phyloP scores from a whole-genome alignment of 2,888 invertebrate species.

The Ornithoptera priamus region DNA sequence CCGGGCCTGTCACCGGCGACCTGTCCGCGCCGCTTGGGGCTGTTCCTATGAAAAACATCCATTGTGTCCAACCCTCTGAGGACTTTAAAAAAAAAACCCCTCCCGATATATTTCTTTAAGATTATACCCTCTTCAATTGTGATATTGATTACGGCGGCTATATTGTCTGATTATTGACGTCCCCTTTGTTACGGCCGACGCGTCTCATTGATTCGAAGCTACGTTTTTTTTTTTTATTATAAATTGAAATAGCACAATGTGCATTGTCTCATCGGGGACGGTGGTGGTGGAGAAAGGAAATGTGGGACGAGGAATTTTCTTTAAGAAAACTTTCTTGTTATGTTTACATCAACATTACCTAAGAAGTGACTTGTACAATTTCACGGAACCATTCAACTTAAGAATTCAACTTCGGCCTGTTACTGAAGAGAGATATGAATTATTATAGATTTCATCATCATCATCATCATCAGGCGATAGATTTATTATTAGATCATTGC shows the following conservation, averaged over 20 bases:
- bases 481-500: too few relatives aligned
- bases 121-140: constrained; percentile 47
- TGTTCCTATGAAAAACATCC: constrained; percentile 52
- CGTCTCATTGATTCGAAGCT: constrained; percentile 33
- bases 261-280: not conserved
- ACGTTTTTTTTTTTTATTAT: constrained; percentile 18
- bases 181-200: constrained; percentile 37
- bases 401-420: too few relatives aligned
- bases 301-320: not conserved
- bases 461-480: too few relatives aligned
- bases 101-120: constrained; percentile 42
- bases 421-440: too few relatives aligned
- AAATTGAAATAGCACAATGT: constrained; percentile 23
- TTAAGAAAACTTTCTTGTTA: too few relatives aligned
- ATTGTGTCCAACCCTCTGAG: constrained; percentile 47
- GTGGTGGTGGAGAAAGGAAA: not conserved
- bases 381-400: too few relatives aligned
- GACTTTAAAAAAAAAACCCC: constrained; percentile 47
- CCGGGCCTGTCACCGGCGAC: constrained; percentile 39
- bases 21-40: constrained; percentile 36
- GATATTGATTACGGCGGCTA: constrained; percentile 48
- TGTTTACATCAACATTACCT: too few relatives aligned
- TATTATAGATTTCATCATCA: too few relatives aligned
- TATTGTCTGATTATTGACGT: constrained; percentile 49
- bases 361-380: too few relatives aligned